phyloP scores from a whole-genome alignment of 1,140 invertebrate species.

The Caenorhabditis latens region DNA sequence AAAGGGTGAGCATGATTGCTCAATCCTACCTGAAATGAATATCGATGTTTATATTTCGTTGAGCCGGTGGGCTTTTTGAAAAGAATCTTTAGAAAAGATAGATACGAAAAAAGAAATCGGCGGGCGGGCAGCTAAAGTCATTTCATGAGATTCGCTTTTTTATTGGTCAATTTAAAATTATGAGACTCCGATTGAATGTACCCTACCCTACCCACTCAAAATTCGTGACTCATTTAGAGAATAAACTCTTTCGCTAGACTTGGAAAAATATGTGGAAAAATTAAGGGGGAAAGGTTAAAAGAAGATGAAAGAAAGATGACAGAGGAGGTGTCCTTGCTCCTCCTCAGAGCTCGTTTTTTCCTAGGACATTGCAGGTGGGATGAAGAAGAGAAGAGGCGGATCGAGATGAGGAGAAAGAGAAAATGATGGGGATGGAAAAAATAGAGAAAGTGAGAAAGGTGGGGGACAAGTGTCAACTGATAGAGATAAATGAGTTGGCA shows the following conservation, averaged over 20 bases:
- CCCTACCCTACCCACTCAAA: slow-evolving; percentile 7
- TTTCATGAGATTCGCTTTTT: slow-evolving; percentile 32
- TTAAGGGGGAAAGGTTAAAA: neutral
- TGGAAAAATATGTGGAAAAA: slow-evolving; percentile 21
- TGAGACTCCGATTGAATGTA: neutral
- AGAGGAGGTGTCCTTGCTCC: slow-evolving; percentile 15
- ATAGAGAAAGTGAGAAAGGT: neutral
- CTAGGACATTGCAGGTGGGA: slow-evolving; percentile 50
- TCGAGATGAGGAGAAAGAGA: too few relatives aligned
- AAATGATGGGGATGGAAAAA: neutral
- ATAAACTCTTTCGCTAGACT: neutral
- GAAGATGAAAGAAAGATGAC: neutral
- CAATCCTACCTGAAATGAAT: neutral
- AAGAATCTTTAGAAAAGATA: neutral
- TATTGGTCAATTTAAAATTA: slow-evolving; percentile 43
- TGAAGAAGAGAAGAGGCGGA: slow-evolving; percentile 24
- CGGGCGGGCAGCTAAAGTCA: neutral
- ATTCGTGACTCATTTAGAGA: neutral
- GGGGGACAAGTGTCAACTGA: slow-evolving; percentile 44
- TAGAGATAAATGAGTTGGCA: slow-evolving; percentile 50
- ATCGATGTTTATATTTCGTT: neutral
- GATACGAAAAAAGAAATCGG: neutral
- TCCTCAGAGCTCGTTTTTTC: slow-evolving; percentile 4
- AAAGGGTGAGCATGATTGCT: slow-evolving; percentile 25
- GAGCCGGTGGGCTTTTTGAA: neutral